A percentile compares a stretch with the other conserved stretches of the same genome.
Conservation (phyloP, 2,888 invertebrate genomes). For the Eupithecia centaureata region DNA sequence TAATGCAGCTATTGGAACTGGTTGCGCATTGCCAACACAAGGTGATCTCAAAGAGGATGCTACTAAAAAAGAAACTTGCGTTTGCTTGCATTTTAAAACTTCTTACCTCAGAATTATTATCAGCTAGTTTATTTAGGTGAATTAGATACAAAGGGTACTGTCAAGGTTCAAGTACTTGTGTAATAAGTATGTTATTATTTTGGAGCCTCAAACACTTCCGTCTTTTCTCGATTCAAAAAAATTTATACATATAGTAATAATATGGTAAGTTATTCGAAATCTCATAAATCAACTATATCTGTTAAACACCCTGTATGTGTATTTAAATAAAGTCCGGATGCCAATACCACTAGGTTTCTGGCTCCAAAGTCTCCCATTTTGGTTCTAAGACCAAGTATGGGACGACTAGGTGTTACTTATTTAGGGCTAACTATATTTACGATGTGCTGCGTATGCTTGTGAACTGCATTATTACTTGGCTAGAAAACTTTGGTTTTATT, state of each 20-base stretch:
- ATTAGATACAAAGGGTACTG: neutral
- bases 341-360: constrained; percentile 16
- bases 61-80: neutral
- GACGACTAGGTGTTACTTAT: constrained; percentile 19
- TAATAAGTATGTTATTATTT: neutral
- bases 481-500: neutral
- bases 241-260: neutral
- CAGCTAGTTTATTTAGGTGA: neutral
- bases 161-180: neutral
- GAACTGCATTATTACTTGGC: neutral
- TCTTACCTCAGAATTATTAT: neutral
- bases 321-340: constrained; percentile 12
- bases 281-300: neutral
- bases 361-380: constrained; percentile 18
- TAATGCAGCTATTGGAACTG: constrained; percentile 37
- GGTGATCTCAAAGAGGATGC: constrained; percentile 8
- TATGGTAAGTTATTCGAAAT: neutral
- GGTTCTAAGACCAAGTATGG: constrained; percentile 18
- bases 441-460: constrained; percentile 7
- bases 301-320: constrained; percentile 15
- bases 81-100: neutral
- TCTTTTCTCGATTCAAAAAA: neutral
- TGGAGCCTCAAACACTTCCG: neutral
- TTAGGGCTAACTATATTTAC: constrained; percentile 23
- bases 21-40: constrained; percentile 17